phyloP scores from a whole-genome alignment of 1,140 invertebrate species.

The Anagrus nilaparvatae region DNA sequence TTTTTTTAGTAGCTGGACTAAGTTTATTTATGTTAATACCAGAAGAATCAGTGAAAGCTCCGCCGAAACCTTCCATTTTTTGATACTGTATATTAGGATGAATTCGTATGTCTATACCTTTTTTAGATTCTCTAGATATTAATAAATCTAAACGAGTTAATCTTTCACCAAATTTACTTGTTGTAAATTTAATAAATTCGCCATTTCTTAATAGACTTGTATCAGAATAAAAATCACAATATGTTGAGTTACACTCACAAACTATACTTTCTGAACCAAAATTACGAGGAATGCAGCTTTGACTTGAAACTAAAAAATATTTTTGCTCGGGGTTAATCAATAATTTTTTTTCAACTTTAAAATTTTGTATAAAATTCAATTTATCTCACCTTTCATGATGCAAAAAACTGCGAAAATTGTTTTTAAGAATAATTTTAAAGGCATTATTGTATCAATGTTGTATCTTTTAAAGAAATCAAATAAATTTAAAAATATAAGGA shows the following conservation, averaged over 20 bases:
- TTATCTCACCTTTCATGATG: no score
- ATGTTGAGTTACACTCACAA: constrained; percentile 76
- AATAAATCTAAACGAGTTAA: constrained; percentile 30
- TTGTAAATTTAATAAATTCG: constrained; percentile 47
- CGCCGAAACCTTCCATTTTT: constrained; percentile 69
- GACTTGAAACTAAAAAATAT: no score
- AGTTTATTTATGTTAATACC: constrained; percentile 65
- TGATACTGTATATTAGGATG: constrained; percentile 39
- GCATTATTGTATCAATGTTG: no score
- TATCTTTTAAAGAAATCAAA: no score
- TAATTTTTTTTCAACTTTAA: no score
- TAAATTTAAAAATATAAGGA: no score
- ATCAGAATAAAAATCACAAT: constrained; percentile 65
- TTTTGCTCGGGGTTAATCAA: no score
- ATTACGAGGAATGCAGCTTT: no score
- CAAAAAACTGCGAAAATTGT: no score
- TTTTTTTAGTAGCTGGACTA: constrained; percentile 43
- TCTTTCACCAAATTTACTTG: constrained; percentile 44
- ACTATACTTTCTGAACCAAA: constrained; percentile 49
- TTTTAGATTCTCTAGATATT: constrained; percentile 16
- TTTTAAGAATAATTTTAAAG: no score
- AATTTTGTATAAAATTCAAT: no score
- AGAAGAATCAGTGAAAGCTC: constrained; percentile 77
- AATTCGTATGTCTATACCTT: constrained; percentile 7
- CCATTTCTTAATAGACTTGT: constrained; percentile 31